Evolutionary conservation across 2,797 vertebrate genomes (phyloP).

Genomic region (Sciurus vulgaris): DNA sequence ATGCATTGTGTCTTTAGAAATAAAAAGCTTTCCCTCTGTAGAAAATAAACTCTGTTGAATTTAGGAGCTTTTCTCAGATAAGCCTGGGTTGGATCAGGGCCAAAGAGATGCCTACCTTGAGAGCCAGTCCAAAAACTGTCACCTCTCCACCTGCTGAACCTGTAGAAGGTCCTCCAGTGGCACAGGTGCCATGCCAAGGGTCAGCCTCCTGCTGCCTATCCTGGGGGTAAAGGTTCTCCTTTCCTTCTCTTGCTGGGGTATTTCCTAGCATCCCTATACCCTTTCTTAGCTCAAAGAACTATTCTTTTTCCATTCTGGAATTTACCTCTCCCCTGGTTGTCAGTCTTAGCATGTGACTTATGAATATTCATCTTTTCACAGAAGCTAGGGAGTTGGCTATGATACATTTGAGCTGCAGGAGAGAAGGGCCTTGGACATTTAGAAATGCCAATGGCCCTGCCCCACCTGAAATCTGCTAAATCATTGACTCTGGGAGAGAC

Average conservation of each 20-base stretch:
- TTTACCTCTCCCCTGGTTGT: not conserved
- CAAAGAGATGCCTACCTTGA: accelerated
- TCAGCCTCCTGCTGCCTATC: not conserved
- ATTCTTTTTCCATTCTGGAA: not conserved
- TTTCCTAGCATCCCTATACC: not conserved
- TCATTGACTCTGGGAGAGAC: accelerated
- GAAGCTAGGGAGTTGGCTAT: not conserved
- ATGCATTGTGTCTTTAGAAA: not conserved
- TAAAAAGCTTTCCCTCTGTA: not conserved
- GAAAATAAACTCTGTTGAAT: not conserved
- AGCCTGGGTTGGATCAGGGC: not conserved
- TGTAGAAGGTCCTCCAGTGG: not conserved
- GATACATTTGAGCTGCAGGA: not conserved
- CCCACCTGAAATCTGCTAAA: accelerated
- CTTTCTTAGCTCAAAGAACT: not conserved
- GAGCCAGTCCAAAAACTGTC: not conserved
- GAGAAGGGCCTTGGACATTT: not conserved
- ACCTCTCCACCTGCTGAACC: too few species aligned
- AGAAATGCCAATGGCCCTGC: not conserved
- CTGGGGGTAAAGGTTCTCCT: accelerated
- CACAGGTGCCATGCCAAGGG: accelerated
- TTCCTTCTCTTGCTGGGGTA: not conserved
- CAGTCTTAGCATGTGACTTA: too few species aligned
- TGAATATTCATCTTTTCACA: not conserved
- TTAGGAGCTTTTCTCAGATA: not conserved